Evolutionary conservation across 1,140 invertebrate species (phyloP).

Genomic region (Cataglyphis hispanica): DNA sequence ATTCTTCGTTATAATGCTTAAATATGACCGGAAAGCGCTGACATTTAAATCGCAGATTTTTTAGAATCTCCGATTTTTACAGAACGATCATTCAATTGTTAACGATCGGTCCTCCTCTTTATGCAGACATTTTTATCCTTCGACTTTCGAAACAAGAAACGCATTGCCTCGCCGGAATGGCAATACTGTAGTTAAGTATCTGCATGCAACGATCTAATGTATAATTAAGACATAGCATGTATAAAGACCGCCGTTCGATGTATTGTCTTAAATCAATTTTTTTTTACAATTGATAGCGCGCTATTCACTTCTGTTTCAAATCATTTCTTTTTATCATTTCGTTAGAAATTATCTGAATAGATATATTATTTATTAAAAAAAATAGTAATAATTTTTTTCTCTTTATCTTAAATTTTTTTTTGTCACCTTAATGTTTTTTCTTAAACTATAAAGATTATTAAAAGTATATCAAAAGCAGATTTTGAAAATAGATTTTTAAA

Average conservation of each 20-base stretch:
- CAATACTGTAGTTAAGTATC: conserved; percentile 68
- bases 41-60: conserved; percentile 17
- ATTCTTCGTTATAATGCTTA: not conserved
- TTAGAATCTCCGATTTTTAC: not conserved
- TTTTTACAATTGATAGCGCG: conserved; percentile 11
- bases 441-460: not conserved
- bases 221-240: conserved; percentile 70
- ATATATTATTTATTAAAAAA: not conserved
- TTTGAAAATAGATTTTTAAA: not conserved
- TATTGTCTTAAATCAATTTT: conserved; percentile 44
- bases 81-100: not conserved
- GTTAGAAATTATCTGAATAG: not conserved
- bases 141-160: conserved; percentile 42
- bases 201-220: conserved; percentile 65
- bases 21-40: not conserved
- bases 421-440: no score
- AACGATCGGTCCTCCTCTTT: conserved; percentile 27
- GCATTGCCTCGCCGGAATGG: conserved; percentile 36
- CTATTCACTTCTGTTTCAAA: conserved; percentile 13
- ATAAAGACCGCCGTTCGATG: conserved; percentile 48
- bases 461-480: not conserved
- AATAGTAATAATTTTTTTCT: not conserved
- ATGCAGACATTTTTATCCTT: conserved; percentile 48
- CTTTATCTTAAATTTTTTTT: not conserved
- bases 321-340: no score